Percentiles rank a stretch among this genome's conserved stretches.
Evolutionary conservation across 2,113 vertebrate genomes (phyloP).

Genomic region (Brachyhypopomus occidentalis): DNA sequence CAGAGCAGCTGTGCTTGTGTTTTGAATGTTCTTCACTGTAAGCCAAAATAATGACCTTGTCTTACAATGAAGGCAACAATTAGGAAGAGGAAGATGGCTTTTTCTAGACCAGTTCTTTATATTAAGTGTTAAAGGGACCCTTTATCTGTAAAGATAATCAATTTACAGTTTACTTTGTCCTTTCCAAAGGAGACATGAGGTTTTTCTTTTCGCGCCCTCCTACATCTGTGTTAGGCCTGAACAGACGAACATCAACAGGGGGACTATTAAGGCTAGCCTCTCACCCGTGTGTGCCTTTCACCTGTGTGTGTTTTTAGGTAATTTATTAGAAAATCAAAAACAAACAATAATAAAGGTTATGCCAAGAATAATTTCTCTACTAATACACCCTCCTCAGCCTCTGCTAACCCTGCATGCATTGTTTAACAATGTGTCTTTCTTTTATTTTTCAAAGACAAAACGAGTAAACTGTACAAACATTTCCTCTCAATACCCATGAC

Average conservation of each 20-base stretch:
- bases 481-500: no score
- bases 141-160: slow-evolving; percentile 8
- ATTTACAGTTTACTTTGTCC: not conserved
- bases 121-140: slow-evolving; percentile 17
- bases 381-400: no score
- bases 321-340: no score
- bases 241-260: not conserved
- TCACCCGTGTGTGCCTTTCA: not conserved
- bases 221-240: not conserved
- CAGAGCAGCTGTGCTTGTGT: not conserved
- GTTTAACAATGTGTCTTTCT: no score
- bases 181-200: not conserved
- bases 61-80: not conserved
- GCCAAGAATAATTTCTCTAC: no score
- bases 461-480: no score
- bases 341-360: no score
- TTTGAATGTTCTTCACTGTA: not conserved
- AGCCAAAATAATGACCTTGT: not conserved
- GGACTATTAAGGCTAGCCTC: not conserved
- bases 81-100: not conserved
- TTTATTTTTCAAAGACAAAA: no score
- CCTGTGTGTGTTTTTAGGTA: no score
- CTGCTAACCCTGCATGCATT: no score
- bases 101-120: not conserved
- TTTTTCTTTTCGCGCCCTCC: not conserved